Percentiles rank a stretch among this genome's conserved stretches.
These are phyloP conservation scores for Pollimyrus isidori DNA, from an alignment of 2,113 vertebrate genomes.

Conservation along the genomic window DNA sequence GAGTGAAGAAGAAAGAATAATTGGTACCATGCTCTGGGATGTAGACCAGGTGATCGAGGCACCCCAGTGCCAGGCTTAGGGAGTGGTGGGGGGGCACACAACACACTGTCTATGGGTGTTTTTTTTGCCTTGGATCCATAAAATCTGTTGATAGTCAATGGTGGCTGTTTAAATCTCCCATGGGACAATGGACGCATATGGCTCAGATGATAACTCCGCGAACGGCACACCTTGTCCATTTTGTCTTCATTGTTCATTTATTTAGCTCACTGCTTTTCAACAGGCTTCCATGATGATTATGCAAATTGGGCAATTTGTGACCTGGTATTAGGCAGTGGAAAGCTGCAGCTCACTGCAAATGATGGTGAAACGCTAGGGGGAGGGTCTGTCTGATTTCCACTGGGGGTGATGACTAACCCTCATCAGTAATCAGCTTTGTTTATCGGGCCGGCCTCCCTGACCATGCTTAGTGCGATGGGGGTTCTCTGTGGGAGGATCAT, in stretches of 20 bases:
- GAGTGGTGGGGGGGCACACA: not conserved
- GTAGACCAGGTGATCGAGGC: not conserved
- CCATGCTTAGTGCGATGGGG: not conserved
- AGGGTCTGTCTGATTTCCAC: conserved; percentile 21
- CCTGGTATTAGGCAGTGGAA: not conserved
- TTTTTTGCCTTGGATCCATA: not conserved
- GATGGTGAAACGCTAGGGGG: not conserved
- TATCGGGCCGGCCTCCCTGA: not conserved
- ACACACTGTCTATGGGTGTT: not conserved
- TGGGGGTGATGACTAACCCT: not conserved
- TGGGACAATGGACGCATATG: not conserved
- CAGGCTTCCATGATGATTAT: not conserved
- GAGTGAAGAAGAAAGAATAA: not conserved
- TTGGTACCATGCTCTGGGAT: not conserved
- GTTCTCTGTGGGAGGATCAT: not conserved
- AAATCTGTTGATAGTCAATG: not conserved
- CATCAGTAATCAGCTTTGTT: not conserved
- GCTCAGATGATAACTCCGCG: not conserved
- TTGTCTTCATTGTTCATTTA: not conserved
- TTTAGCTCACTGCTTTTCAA: not conserved
- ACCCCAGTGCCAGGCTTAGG: not conserved
- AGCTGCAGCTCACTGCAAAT: not conserved
- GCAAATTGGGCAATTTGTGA: conserved; percentile 16
- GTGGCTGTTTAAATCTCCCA: not conserved
- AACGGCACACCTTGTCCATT: not conserved